Evolutionary conservation across 2,797 vertebrate genomes (phyloP).

Genomic region (Novumbra hubbsi): DNA sequence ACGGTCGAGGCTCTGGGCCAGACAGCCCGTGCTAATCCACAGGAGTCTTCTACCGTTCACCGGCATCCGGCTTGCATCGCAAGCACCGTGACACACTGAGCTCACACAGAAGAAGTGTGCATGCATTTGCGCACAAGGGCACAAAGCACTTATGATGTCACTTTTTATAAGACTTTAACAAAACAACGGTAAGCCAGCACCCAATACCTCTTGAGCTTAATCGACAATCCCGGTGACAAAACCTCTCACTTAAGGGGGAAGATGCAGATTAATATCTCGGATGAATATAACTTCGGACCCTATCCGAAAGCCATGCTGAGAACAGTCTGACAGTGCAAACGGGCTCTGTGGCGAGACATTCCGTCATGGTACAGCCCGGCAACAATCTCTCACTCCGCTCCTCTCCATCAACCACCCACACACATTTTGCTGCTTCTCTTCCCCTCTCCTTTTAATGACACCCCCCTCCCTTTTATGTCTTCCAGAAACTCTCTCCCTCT

Average conservation of each 20-base stretch:
- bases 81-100: background rate
- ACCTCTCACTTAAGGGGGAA: background rate
- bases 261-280: background rate
- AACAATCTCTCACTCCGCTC: background rate
- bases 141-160: background rate
- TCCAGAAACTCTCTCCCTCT: constrained; percentile 34
- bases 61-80: constrained; percentile 27
- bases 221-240: background rate
- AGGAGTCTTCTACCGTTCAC: constrained; percentile 54
- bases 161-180: background rate
- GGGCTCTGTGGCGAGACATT: constrained; percentile 38
- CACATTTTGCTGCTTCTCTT: background rate
- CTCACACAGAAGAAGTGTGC: background rate
- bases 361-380: constrained; percentile 47
- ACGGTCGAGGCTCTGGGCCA: constrained; percentile 42
- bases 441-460: constrained; percentile 32
- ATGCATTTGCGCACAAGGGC: background rate
- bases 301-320: constrained; percentile 19
- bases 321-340: constrained; percentile 33
- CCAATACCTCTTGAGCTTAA: background rate
- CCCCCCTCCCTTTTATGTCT: constrained; percentile 14
- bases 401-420: constrained; percentile 27
- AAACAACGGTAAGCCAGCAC: background rate
- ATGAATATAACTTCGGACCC: constrained; percentile 5
- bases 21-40: constrained; percentile 45